Evolutionary conservation across 1,140 invertebrate genomes (phyloP).

Genomic region (Drosophila takahashii): DNA sequence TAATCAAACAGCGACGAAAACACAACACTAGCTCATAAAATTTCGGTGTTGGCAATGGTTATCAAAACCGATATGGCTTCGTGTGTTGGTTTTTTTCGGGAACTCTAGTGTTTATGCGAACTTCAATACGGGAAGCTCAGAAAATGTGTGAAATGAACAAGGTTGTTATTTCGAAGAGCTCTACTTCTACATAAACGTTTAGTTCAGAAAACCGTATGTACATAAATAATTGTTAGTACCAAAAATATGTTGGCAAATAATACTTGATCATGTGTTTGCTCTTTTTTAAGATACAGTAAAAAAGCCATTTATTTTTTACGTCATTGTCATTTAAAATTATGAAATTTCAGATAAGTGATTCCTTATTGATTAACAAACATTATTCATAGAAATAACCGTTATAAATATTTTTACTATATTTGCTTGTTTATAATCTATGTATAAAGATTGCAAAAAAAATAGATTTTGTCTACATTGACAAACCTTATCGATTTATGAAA

Average conservation of each 20-base stretch:
- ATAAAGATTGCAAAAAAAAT: background rate
- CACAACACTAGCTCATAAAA: conserved; percentile 45
- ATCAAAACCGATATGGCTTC: conserved; percentile 64
- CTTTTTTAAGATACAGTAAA: no score
- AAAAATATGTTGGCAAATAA: no score
- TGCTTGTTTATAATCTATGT: background rate
- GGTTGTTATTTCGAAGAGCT: background rate
- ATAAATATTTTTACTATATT: background rate
- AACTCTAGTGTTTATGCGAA: conserved; percentile 12
- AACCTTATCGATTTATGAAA: background rate
- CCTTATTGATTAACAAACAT: background rate
- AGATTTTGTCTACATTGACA: background rate
- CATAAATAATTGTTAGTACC: background rate
- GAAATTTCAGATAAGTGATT: no score
- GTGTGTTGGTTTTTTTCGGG: conserved; percentile 19
- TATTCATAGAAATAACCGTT: background rate
- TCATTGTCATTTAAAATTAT: no score
- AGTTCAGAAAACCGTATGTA: background rate
- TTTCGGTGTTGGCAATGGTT: conserved; percentile 53
- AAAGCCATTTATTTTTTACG: no score
- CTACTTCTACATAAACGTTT: no score
- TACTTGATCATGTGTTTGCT: no score
- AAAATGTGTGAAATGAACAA: conserved; percentile 12
- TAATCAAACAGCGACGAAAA: conserved; percentile 57
- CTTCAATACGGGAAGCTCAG: background rate